phyloP scores from a whole-genome alignment of 2,888 invertebrate species.

The Heliconius charithonia region DNA sequence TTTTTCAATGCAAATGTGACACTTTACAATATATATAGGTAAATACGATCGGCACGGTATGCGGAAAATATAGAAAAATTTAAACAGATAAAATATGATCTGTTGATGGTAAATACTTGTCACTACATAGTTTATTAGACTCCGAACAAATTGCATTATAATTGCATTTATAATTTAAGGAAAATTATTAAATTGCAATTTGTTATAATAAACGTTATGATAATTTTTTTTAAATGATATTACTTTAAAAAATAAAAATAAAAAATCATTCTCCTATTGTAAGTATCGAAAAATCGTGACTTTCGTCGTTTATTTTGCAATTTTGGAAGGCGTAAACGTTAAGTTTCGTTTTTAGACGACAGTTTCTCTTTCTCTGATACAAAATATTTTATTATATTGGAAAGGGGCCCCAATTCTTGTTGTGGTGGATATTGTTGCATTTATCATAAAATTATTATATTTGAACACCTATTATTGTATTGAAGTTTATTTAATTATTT shows the following conservation, averaged over 20 bases:
- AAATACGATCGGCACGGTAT: neutral
- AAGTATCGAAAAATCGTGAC: neutral
- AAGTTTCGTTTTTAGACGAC: no score
- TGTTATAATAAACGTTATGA: neutral
- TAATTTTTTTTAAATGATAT: neutral
- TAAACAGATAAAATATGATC: neutral
- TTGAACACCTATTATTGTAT: no score
- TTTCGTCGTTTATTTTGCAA: neutral
- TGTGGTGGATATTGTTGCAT: no score
- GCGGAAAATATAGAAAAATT: neutral
- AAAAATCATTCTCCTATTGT: neutral
- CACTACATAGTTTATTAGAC: neutral
- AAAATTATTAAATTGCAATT: neutral
- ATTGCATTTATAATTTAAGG: constrained; percentile 20
- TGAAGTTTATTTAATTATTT: no score
- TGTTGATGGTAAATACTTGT: neutral
- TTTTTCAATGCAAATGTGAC: neutral
- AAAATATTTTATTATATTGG: no score
- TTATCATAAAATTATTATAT: no score
- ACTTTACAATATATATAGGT: no score
- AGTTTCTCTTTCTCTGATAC: no score
- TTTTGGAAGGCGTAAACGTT: no score
- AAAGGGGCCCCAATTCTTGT: no score
- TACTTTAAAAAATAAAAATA: neutral
- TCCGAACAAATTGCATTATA: neutral